Conservation (phyloP, 2,888 invertebrate species). For the Tuberolachnus salignus region DNA sequence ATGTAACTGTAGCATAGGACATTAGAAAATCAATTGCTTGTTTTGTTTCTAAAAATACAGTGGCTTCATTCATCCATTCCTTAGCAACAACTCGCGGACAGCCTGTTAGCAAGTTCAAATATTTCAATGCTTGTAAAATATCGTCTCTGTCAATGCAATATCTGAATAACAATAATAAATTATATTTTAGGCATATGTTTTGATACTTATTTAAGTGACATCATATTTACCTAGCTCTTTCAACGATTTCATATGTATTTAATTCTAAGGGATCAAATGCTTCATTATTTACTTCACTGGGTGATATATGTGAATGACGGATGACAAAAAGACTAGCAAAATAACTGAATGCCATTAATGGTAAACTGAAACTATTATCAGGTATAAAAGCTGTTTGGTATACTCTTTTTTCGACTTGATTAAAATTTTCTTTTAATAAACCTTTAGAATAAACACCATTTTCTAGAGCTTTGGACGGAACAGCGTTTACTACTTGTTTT, state of each 20-base stretch:
- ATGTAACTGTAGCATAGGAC: slow-evolving; percentile 44
- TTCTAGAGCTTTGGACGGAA: slow-evolving; percentile 77
- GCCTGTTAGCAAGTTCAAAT: slow-evolving; percentile 57
- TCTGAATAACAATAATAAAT: slow-evolving; percentile 28
- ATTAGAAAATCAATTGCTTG: slow-evolving; percentile 54
- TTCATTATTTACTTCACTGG: slow-evolving; percentile 52
- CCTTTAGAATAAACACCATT: slow-evolving; percentile 89
- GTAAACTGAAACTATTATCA: slow-evolving; percentile 44
- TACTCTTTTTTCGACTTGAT: slow-evolving; percentile 80
- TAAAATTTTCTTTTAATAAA: slow-evolving; percentile 81
- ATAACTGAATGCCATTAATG: slow-evolving; percentile 46
- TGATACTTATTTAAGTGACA: slow-evolving; percentile 32
- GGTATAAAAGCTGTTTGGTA: slow-evolving; percentile 79
- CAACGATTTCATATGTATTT: slow-evolving; percentile 54
- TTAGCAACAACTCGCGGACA: slow-evolving; percentile 53
- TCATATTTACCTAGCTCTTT: slow-evolving; percentile 54
- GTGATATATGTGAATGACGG: slow-evolving; percentile 48
- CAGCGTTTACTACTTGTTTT: slow-evolving; percentile 70
- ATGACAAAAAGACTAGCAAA: slow-evolving; percentile 42
- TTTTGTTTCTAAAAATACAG: slow-evolving; percentile 56
- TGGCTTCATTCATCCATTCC: slow-evolving; percentile 57
- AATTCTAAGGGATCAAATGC: slow-evolving; percentile 50
- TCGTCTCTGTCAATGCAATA: slow-evolving; percentile 56
- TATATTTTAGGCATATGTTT: not conserved
- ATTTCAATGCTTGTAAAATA: slow-evolving; percentile 54